Base-by-base conservation (phyloP, 1,140 invertebrate genomes). In the Apolygus lucorum region DNA sequence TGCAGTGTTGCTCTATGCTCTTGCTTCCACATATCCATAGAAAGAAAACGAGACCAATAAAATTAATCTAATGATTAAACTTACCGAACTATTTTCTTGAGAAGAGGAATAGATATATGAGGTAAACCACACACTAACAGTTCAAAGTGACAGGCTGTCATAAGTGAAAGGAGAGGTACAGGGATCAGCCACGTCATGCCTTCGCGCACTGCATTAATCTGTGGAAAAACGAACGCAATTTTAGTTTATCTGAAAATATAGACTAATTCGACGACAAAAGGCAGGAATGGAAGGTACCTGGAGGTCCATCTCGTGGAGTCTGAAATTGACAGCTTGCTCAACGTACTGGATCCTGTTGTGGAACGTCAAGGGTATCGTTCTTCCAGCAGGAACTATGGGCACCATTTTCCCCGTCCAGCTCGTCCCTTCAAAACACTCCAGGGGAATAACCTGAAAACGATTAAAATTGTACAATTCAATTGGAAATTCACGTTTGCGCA, bases 121-220 rank as follows among this genome's bases (percentile, higher is more conserved):
- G 86, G 83, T 72, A 86, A 81, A 17, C 87, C 87, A 76, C 87
- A 88, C 1, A 88, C 84, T 29, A 88, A 78, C 74, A 86, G 83
- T 76, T 88, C 87, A 68, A 88, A 76, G 73, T 85, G 79, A 49
- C 81, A 76, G 1, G 83, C 82, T 1, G 86, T 87, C 69, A 87
- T 78, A 24, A 88, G 76, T 1, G 84, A 84, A 14, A 88, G 72
- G 24, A 88, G 76, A 1, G 87, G 86, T 1, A 88, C 84, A 13
- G 87, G 86, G 29, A 88, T 81, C 28, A 88, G 84, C 72, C 84
- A 84, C 0, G 85, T 78, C 85, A 88, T 87, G 1, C 87, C 87
- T 74, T 87, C 86, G 63, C 86, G 74, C 21, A 88, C 80, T 11
- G 84, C 82, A 1, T 81, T 78, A 34, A 86, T 80, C 84, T 84